Evolutionary conservation across 2,888 invertebrate genomes (phyloP), one percentile per base, ranked within the genome.

Genomic region (Germaria angustata): DNA sequence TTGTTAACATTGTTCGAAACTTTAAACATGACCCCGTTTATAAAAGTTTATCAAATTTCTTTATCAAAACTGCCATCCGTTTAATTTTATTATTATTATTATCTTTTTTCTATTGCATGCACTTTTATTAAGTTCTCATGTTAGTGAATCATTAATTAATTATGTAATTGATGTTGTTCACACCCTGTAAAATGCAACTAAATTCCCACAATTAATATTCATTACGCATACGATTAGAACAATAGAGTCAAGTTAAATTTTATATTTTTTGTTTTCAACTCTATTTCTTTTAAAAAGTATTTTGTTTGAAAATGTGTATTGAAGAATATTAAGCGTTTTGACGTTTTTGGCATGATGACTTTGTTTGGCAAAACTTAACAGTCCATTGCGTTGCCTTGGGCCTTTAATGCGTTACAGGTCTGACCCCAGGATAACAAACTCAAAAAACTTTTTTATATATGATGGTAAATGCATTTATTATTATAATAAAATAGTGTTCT

Each of bases 191-290:
- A 80, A 36, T 80, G 66, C 72, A 72, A 68, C 72, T 53, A 59
- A 73, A 66, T 80, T 80, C 72, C 51, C 79, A 73, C 44, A 28
- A 80, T 80, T 80, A 68, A 68, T 80, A 80, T 80, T 80, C 79
- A 66, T 53, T 66, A 73, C 44, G 51, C 79, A 73, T 80, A 73
- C 51, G 72, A 51, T 59, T 68, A 68, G 36, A 80, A 79, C 66
- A 73, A 73, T 61, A 66, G 65, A 65, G 22, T 46, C 13, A 46
- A 49, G 34, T n/a, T 72, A 51, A 59, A 51, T 17, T 24, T 61
- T 49, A 24, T 46, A 34, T 34, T 41, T 61, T 61, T 51, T 44
- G 17, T 8, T 24, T 66, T 57, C 24, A 63, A 34, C 57, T 46
- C 7, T 36, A 24, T 49, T 57, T 59, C 6, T 51, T 41, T 59